Evolutionary conservation across 2,797 vertebrate species (phyloP).

Genomic region (Megalops cyprinoides): DNA sequence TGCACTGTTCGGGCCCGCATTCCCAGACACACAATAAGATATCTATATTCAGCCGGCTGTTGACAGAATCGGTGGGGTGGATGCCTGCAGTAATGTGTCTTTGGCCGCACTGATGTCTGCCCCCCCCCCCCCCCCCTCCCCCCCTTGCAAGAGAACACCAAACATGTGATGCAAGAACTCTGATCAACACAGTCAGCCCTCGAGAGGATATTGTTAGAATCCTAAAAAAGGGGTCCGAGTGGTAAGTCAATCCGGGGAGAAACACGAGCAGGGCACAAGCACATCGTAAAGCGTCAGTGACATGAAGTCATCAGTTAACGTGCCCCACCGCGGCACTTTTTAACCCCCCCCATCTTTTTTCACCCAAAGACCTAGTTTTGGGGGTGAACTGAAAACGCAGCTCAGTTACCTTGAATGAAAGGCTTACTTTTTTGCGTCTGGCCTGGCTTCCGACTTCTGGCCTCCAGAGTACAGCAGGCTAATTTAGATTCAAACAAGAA

Average conservation of each 20-base stretch:
- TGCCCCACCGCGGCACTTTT: constrained; percentile 39
- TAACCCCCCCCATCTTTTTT: constrained; percentile 53
- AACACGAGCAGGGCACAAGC: constrained; percentile 48
- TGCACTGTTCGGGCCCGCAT: constrained; percentile 12
- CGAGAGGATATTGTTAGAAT: constrained; percentile 24
- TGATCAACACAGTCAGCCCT: not conserved
- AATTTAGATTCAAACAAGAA: constrained; percentile 56
- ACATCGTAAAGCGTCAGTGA: constrained; percentile 48
- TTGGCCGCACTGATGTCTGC: not conserved
- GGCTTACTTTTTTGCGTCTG: constrained; percentile 60
- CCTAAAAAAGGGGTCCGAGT: constrained; percentile 23
- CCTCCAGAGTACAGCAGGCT: constrained; percentile 51
- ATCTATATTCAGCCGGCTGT: constrained; percentile 16
- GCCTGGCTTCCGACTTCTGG: constrained; percentile 57
- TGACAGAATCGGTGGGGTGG: constrained; percentile 1
- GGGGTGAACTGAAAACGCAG: constrained; percentile 34
- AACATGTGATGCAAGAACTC: constrained; percentile 24
- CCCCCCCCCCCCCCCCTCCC: constrained; percentile 22
- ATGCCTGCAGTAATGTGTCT: constrained; percentile 17
- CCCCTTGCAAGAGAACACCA: constrained; percentile 16
- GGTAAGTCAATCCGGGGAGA: constrained; percentile 33
- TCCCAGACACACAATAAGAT: constrained; percentile 32
- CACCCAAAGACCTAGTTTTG: constrained; percentile 21
- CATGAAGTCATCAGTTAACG: constrained; percentile 46
- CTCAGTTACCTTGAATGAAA: constrained; percentile 55